Base-by-base conservation (phyloP, 2,797 vertebrate genomes). In the Menidia menidia region DNA sequence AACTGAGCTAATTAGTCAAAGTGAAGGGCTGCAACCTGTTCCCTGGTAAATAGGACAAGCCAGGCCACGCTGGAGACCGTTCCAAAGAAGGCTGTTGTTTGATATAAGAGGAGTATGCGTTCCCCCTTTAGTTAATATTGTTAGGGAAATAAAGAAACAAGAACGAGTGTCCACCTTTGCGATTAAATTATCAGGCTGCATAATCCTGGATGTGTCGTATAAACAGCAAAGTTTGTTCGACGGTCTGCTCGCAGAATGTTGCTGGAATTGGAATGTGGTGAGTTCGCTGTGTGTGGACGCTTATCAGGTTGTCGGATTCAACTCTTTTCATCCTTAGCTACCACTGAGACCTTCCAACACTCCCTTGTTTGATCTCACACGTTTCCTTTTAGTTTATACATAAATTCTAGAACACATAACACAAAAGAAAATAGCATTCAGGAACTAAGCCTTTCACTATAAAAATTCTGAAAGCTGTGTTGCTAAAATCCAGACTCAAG, bases 1-100 rank as follows among this genome's bases (percentile, higher is more conserved):
- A 31, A 54, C 19, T 56, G 12, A 43, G 39, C 67, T 32, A 63
- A 70, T 71, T 39, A 64, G 57, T 71, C 41, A 41, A 55, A 59
- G 3, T 48, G 13, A 42, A 55, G 41, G 9, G 13, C 0, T 14
- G 7, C 39, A 13, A 30, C 50, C 4, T 12, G 19, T 43, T 65
- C 11, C n/a, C 4, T 9, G 32, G 45, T 25, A 69, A 64, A 60
- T 0, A 43, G 30, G 43, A 64, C 15, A 15, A 68, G 53, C 6
- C 1, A 25, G 1, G 8, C 42, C 13, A 48, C 8, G 53, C n/a
- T 10, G 42, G 56, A 44, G 32, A 18, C 59, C 14, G 13, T 2
- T 51, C n/a, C 25, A 51, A 30, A 68, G 50, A 72, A 32, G 35
- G 10, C 1, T 6, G 3, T 45, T 4, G 44, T 51, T 41, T 31